Percentiles rank a stretch among this genome's conserved stretches.
Conservation (phyloP, 2,888 invertebrate species). For the Yponomeuta evonymella region DNA sequence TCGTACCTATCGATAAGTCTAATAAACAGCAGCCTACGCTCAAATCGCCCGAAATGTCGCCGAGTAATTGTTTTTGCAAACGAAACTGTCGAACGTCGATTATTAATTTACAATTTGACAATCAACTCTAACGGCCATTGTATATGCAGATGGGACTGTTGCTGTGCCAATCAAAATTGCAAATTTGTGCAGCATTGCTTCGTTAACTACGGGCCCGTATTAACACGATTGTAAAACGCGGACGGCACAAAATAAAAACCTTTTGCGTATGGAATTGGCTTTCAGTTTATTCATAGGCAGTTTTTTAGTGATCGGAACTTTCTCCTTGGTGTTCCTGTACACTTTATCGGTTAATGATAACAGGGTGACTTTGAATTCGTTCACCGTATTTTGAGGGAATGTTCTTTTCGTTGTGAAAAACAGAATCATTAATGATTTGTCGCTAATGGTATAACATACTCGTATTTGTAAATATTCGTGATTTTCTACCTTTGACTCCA, state of each 20-base stretch:
- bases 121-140: conserved; percentile 40
- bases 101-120: conserved; percentile 52
- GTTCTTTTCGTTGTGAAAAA: no score
- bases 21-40: neutral
- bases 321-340: neutral
- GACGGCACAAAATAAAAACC: conserved; percentile 14
- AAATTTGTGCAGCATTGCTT: conserved; percentile 59
- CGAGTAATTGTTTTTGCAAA: conserved; percentile 22
- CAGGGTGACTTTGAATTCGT: no score
- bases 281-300: neutral
- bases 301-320: neutral
- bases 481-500: no score
- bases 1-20: neutral
- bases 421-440: no score
- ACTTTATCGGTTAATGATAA: neutral
- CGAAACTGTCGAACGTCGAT: conserved; percentile 4
- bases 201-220: conserved; percentile 55
- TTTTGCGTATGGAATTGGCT: neutral
- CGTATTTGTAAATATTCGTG: no score
- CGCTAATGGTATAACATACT: no score
- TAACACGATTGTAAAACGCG: conserved; percentile 41
- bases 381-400: no score
- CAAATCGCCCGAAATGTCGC: conserved; percentile 18
- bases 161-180: conserved; percentile 67
- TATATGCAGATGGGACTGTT: conserved; percentile 41